Evolutionary conservation across 2,113 vertebrate species (phyloP).

Genomic region (Gopherus evgoodei): DNA sequence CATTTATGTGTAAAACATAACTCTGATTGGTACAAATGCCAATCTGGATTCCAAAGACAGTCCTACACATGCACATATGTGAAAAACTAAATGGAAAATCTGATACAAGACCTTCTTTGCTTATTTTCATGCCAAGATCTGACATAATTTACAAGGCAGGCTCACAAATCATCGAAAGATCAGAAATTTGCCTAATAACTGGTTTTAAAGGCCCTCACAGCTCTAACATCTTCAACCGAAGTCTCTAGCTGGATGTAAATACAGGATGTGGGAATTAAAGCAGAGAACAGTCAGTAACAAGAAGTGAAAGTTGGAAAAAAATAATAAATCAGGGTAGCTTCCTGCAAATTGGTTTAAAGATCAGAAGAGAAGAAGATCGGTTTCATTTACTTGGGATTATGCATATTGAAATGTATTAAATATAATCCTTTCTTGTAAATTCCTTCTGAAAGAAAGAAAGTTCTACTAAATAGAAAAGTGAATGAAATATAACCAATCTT

Average conservation of each 20-base stretch:
- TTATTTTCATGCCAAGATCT: neutral
- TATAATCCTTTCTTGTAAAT: neutral
- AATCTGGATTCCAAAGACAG: neutral
- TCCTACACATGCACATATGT: neutral
- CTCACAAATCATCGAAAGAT: neutral
- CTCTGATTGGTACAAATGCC: neutral
- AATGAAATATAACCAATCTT: no score
- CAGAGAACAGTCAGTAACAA: neutral
- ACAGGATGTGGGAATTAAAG: neutral
- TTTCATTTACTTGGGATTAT: neutral
- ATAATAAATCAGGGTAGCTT: neutral
- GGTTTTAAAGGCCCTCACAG: neutral
- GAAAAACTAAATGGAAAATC: neutral
- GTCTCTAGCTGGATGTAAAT: neutral
- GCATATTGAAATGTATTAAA: neutral
- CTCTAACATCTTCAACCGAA: neutral
- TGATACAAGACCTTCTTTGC: fast-evolving
- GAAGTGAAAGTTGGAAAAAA: neutral
- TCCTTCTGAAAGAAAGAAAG: neutral
- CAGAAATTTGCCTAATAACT: neutral
- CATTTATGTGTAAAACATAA: neutral
- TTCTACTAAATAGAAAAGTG: no score
- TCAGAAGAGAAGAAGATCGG: neutral
- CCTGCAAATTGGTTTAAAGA: neutral
- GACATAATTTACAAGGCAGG: neutral